phyloP scores from a whole-genome alignment of 2,888 invertebrate genomes.

The Drosophila greeni region DNA sequence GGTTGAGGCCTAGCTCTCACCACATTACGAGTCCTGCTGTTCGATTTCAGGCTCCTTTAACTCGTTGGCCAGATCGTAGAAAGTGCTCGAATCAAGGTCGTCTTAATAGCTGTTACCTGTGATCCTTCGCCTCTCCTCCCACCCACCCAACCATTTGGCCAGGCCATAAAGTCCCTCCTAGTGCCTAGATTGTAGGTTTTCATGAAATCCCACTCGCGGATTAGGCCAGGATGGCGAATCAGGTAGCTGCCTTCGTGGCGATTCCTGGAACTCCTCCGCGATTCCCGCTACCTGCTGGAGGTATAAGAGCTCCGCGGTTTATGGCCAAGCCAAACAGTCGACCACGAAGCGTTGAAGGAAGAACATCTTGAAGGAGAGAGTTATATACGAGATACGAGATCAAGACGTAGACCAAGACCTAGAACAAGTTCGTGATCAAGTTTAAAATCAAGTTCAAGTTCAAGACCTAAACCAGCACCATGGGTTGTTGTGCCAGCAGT shows the following conservation, averaged over 20 bases:
- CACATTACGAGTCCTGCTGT: no score
- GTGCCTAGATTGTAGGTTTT: conserved; percentile 13
- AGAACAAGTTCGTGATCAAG: no score
- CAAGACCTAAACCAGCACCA: no score
- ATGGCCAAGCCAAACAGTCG: conserved; percentile 45
- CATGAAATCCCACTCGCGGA: conserved; percentile 32
- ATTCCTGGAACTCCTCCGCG: conserved; percentile 22
- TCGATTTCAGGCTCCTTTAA: conserved; percentile 31
- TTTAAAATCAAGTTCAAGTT: no score
- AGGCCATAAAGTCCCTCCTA: conserved; percentile 29
- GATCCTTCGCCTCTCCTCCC: no score
- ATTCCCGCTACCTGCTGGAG: conserved; percentile 16
- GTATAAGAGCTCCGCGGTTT: conserved; percentile 48
- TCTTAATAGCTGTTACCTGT: no score
- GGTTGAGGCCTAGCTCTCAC: no score
- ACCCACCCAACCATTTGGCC: conserved; percentile 12
- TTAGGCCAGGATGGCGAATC: conserved; percentile 23
- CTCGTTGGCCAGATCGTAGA: conserved; percentile 35
- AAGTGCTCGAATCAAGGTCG: conserved; percentile 36
- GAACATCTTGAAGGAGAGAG: neutral
- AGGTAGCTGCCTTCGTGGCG: neutral
- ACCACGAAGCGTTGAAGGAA: conserved; percentile 9
- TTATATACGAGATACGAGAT: no score
- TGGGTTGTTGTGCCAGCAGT: conserved; percentile 72
- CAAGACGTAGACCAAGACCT: no score